phyloP scores from a whole-genome alignment of 2,888 invertebrate genomes.

The Mesorhabditis spiculigera region DNA sequence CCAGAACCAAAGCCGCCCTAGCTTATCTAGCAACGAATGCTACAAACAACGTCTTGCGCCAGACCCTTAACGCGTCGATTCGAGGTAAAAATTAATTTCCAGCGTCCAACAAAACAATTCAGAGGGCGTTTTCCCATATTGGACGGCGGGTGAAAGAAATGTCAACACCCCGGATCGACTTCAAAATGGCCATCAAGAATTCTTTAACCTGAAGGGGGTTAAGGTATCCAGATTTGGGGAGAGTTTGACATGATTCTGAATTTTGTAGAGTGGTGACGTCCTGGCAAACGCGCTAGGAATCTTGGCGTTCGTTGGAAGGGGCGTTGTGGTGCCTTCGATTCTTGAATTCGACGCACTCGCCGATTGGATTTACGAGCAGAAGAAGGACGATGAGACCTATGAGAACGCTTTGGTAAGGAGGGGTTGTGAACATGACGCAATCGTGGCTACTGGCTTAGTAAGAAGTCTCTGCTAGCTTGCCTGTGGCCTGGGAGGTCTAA shows the following conservation, averaged over 20 bases:
- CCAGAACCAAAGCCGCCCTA: neutral
- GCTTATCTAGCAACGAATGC: neutral
- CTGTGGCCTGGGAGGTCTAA: no score
- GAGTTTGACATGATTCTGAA: no score
- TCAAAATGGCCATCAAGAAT: neutral
- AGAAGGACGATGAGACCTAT: conserved; percentile 36
- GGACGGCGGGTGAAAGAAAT: neutral
- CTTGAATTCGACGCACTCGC: conserved; percentile 50
- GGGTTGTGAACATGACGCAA: neutral
- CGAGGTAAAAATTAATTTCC: neutral
- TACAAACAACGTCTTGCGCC: neutral
- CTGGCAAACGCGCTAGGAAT: conserved; percentile 40
- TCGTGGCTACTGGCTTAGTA: no score
- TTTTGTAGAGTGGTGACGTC: conserved; percentile 34
- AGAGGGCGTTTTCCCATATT: conserved; percentile 4
- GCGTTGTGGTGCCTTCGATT: conserved; percentile 18
- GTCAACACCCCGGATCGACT: neutral
- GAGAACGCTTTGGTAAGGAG: conserved; percentile 41
- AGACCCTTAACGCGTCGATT: neutral
- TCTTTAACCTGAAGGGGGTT: conserved; percentile 1
- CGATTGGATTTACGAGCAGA: conserved; percentile 54
- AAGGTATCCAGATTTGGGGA: neutral
- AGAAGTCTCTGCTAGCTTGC: neutral
- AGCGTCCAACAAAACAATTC: neutral
- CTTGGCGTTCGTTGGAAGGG: conserved; percentile 29